Evolutionary conservation across 1,140 invertebrate genomes (phyloP).

Genomic region (Leptinotarsa texana): DNA sequence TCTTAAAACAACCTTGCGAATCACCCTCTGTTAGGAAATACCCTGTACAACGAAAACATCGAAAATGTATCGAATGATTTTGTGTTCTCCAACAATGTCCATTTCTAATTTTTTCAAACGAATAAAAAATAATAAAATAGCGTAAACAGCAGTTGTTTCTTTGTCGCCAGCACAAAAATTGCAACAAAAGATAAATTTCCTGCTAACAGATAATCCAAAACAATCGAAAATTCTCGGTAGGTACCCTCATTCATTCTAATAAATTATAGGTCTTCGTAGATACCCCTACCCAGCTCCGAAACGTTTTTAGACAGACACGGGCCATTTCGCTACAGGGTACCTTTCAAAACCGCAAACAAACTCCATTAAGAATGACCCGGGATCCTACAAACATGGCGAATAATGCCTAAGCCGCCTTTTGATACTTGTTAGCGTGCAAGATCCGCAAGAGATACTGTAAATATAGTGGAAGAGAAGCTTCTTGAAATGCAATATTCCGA

Average conservation of each 20-base stretch:
- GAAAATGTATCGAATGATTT: no score
- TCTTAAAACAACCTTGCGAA: no score
- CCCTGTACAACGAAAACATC: no score
- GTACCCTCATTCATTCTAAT: not conserved
- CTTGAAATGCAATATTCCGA: conserved; percentile 27
- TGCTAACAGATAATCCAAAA: not conserved
- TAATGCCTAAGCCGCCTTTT: conserved; percentile 18
- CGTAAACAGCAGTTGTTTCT: no score
- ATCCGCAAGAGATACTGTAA: conserved; percentile 27
- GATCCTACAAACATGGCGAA: not conserved
- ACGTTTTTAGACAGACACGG: not conserved
- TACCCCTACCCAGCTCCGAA: not conserved
- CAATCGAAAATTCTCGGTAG: not conserved
- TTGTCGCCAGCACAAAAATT: not conserved
- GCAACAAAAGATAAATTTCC: not conserved
- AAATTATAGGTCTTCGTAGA: not conserved
- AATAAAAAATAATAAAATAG: no score
- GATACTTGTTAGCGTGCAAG: conserved; percentile 23
- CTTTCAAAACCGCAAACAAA: conserved; percentile 23
- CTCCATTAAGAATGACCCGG: conserved; percentile 14
- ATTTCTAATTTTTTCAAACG: no score
- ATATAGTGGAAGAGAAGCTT: conserved; percentile 18
- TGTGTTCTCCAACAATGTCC: no score
- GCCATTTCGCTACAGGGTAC: conserved; percentile 4
- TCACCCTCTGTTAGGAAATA: no score